Evolutionary conservation across 2,888 invertebrate genomes (phyloP).

Genomic region (Candidula unifasciata): DNA sequence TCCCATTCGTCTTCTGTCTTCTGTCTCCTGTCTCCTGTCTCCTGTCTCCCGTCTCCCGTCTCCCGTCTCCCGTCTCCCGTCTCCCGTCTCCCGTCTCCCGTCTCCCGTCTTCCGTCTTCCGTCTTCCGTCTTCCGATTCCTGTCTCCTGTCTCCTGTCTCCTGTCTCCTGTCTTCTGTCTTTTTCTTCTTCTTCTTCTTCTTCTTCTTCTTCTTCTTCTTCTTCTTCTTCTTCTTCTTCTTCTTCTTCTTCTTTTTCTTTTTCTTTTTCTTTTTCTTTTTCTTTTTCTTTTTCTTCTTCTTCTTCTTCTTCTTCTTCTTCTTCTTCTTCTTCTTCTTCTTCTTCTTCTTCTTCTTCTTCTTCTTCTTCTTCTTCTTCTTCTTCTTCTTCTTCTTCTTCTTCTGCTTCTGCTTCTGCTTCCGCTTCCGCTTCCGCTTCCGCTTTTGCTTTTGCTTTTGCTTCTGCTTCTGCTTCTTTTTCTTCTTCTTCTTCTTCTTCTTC

Average conservation of each 20-base stretch:
- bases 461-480: background rate
- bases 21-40: too few species aligned
- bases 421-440: background rate
- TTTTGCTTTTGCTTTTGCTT: background rate
- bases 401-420: too few species aligned
- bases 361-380: too few species aligned
- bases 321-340: background rate
- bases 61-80: too few species aligned
- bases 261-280: background rate
- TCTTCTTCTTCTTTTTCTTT: background rate
- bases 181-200: slow-evolving; percentile 3
- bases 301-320: background rate
- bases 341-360: too few species aligned
- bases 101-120: too few species aligned
- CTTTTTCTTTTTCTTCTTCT: background rate
- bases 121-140: too few species aligned
- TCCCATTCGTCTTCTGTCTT: too few species aligned
- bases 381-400: too few species aligned
- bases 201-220: slow-evolving; percentile 25
- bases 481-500: background rate
- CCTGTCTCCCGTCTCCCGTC: too few species aligned
- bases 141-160: too few species aligned
- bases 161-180: background rate
- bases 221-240: background rate
- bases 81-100: too few species aligned